Evolutionary conservation across 2,797 vertebrate genomes (phyloP).

Genomic region (Coreius guichenoti): DNA sequence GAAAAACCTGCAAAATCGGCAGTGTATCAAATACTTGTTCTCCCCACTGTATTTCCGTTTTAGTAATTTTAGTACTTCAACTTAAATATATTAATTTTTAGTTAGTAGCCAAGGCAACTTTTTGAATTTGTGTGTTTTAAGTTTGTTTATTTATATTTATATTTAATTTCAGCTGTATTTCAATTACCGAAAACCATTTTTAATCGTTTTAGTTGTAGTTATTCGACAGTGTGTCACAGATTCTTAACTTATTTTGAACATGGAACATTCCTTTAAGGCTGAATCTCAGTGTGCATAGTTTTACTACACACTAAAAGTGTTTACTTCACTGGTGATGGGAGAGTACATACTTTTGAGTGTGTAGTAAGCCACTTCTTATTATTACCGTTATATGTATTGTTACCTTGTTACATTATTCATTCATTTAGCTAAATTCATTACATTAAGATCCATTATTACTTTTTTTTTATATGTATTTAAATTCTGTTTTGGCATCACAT

Average conservation of each 20-base stretch:
- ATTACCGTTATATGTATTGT: neutral
- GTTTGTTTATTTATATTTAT: too few relatives aligned
- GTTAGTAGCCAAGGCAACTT: neutral
- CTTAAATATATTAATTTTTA: neutral
- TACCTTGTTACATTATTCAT: neutral
- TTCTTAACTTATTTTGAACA: constrained; percentile 1
- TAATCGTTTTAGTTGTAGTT: neutral
- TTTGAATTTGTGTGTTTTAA: neutral
- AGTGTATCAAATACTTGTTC: too few relatives aligned
- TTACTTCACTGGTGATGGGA: neutral
- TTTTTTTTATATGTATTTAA: neutral
- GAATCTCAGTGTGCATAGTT: neutral
- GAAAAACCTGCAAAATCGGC: too few relatives aligned
- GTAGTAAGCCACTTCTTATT: too few relatives aligned
- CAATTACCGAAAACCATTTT: neutral
- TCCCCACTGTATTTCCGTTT: too few relatives aligned
- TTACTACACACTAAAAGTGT: neutral
- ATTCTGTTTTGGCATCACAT: neutral
- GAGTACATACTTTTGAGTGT: neutral
- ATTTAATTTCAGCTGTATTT: too few relatives aligned
- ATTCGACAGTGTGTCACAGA: neutral
- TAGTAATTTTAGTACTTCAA: neutral
- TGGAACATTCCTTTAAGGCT: neutral
- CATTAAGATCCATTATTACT: neutral
- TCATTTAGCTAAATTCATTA: neutral